A percentile compares a stretch with the other conserved stretches of the same genome.
Conservation (phyloP, 2,113 vertebrate genomes). For the Herpetotheres cachinnans region DNA sequence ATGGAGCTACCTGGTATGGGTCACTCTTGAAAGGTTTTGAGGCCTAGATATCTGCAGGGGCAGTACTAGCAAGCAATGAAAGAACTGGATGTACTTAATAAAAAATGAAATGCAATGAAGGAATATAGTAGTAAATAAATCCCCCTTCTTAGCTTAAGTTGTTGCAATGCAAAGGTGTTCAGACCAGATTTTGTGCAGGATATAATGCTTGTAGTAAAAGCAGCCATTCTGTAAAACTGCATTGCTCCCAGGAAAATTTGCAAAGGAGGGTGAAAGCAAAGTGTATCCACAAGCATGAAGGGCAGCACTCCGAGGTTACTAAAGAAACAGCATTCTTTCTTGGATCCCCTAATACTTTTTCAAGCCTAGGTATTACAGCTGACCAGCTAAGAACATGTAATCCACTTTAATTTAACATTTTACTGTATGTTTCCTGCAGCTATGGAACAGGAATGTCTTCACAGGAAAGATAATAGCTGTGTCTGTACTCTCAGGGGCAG, state of each 20-base stretch:
- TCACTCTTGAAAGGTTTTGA: background rate
- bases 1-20: background rate
- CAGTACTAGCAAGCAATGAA: background rate
- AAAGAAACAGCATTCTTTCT: background rate
- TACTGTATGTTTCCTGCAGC: conserved; percentile 16
- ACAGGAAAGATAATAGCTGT: conserved; percentile 18
- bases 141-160: background rate
- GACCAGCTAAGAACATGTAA: conserved; percentile 43
- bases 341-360: background rate
- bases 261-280: background rate
- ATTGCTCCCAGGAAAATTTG: conserved; percentile 5
- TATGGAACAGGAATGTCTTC: conserved; percentile 2
- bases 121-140: background rate
- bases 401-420: conserved; percentile 48
- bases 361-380: conserved; percentile 9
- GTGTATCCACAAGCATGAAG: background rate
- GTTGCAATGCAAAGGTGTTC: background rate
- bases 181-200: background rate
- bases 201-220: background rate
- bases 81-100: background rate
- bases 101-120: background rate
- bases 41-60: background rate
- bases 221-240: background rate
- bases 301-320: background rate
- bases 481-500: conserved; percentile 26